Base-by-base conservation (phyloP, 2,797 vertebrate species). In the Brotogeris chrysoptera region DNA sequence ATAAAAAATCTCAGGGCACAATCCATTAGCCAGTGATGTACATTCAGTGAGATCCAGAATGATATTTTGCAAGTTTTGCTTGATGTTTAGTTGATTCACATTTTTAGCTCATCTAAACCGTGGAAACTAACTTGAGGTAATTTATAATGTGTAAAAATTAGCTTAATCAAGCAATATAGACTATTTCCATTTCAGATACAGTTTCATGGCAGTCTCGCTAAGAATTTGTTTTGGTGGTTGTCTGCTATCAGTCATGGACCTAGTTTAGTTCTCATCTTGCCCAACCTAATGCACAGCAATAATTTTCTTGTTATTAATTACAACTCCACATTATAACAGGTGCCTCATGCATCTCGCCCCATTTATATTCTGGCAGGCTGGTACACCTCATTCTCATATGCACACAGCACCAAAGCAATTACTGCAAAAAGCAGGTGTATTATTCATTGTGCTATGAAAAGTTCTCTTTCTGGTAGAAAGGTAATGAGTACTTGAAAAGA, bases 401-500 rank as follows among this genome's bases (percentile, higher is more conserved):
- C 78, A 72, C 88, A 65, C 15, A 82, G 76, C 63, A 91, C n/a
- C 88, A 74, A 87, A 95, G 87, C 80, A 91, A 86, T 93, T 97
- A 96, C 77, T 88, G 65, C 63, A 96, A 73, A 96, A 95, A 89
- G n/a, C 47, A 88, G 78, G 28, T 80, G 12, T 46, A 90, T 94
- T 93, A 85, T 55, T 94, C 93, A 93, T 70, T 53, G 47, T 46
- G 60, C 63, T 85, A 57, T 32, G 72, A 95, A 89, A 78, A 95
- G 57, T 39, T 92, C 70, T 36, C 59, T 81, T 95, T 90, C 57
- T 91, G 53, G 55, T 92, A 84, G 82, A 82, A 95, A 88, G 79
- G 74, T 91, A 95, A 95, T 86, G 49, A 82, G 20, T 86, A 84
- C 53, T 88, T 96, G 85, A 90, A 90, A 96, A 93, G 72, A 95